A percentile compares a stretch with the other conserved stretches of the same genome.
Conservation (phyloP, 2,888 invertebrate species). For the Meloe dianella region DNA sequence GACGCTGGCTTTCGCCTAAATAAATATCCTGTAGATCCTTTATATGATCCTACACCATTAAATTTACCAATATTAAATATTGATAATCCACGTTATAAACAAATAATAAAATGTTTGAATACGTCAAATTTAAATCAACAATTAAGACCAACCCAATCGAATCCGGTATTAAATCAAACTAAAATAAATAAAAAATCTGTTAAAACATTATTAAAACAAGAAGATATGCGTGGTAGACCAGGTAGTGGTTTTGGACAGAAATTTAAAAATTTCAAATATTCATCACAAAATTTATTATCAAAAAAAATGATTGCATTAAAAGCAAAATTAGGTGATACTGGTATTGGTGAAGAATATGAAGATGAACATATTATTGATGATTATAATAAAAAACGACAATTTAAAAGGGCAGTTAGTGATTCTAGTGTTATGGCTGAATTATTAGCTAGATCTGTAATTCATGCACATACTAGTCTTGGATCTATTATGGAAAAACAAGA, state of each 20-base stretch:
- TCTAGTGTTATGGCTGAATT: slow-evolving; percentile 69
- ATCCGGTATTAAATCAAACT: slow-evolving; percentile 38
- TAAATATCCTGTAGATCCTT: slow-evolving; percentile 33
- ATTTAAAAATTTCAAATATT: slow-evolving; percentile 68
- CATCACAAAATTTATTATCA: slow-evolving; percentile 67
- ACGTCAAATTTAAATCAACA: slow-evolving; percentile 41
- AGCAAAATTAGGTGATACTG: slow-evolving; percentile 63
- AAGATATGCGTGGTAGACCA: slow-evolving; percentile 65
- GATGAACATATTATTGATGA: slow-evolving; percentile 59
- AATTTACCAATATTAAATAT: slow-evolving; percentile 20
- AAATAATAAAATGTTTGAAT: slow-evolving; percentile 44
- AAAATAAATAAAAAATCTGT: slow-evolving; percentile 40
- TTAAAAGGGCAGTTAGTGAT: slow-evolving; percentile 61
- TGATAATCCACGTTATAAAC: slow-evolving; percentile 37
- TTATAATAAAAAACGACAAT: slow-evolving; percentile 58
- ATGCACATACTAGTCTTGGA: slow-evolving; percentile 65
- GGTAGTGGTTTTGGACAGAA: slow-evolving; percentile 63
- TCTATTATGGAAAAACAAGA: slow-evolving; percentile 66
- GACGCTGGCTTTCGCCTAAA: slow-evolving; percentile 56
- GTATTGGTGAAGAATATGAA: slow-evolving; percentile 58
- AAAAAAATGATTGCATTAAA: slow-evolving; percentile 69
- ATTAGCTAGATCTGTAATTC: slow-evolving; percentile 69
- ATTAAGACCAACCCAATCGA: slow-evolving; percentile 39
- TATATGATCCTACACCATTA: slow-evolving; percentile 7
- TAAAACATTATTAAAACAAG: slow-evolving; percentile 62